Base-by-base conservation (phyloP, 2,888 invertebrate genomes). In the Eustalomyia histrio region DNA sequence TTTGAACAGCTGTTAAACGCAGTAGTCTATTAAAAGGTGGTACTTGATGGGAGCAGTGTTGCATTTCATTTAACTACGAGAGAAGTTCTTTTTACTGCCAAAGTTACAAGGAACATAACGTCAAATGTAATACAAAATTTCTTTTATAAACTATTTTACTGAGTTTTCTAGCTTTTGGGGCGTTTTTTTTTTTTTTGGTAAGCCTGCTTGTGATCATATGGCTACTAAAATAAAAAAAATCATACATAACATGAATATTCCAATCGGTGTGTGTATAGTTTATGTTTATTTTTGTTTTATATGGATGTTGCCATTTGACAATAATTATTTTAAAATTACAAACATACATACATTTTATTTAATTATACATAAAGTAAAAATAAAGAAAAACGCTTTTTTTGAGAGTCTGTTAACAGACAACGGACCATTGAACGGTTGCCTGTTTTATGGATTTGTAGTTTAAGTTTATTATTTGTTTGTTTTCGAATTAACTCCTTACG, bases 171-270 rank as follows among this genome's bases (percentile, higher is more conserved):
- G n/a, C n/a, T n/a, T n/a, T n/a, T n/a, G n/a, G n/a, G n/a, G n/a
- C n/a, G n/a, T n/a, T n/a, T n/a, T n/a, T n/a, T n/a, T n/a, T n/a
- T n/a, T n/a, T n/a, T n/a, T n/a, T n/a, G n/a, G n/a, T n/a, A n/a
- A n/a, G n/a, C n/a, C n/a, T n/a, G n/a, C 29, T 29, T 29, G 7
- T 7, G 47, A 43, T 18, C 18, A 9, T 65, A 71, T 75, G 71
- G 79, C 65, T 67, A 43, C 50, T 35, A 55, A 69, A 60, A 43
- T 35, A 39, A 69, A 64, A 69, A 64, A 65, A 65, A 6, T 29
- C 29, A 6, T 67, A 65, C 35, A 60, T 67, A 18, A 64, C 53
- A 53, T 53, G 17, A 9, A 29, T 58, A 58, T 60, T 43, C 12
- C 55, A 60, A 29, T 64, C 29, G 60, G 53, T 21, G 53, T 74